Percentiles rank a stretch among this genome's conserved stretches.
Conservation (phyloP, 2,797 vertebrate genomes). For the Loris lydekkerianus region DNA sequence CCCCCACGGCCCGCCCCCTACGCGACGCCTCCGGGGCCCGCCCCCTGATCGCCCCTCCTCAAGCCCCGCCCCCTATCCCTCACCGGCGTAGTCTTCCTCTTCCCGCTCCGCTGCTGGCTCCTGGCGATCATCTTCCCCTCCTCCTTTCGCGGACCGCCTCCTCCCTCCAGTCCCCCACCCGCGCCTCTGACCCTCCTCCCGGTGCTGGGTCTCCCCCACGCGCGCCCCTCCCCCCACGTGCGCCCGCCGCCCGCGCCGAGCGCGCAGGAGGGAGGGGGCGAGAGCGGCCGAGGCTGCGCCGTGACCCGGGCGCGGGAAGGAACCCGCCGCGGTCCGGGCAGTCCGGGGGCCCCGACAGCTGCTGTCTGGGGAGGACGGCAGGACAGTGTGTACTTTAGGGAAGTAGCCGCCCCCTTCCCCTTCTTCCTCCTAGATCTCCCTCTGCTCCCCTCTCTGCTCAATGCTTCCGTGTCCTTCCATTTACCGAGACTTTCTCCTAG, state of each 20-base stretch:
- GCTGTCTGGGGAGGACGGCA: not conserved
- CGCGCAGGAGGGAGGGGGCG: not conserved
- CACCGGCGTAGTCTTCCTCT: not conserved
- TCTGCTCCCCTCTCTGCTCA: too few species aligned
- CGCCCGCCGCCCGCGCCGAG: not conserved
- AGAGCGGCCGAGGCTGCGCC: not conserved
- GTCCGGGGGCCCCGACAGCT: accelerated
- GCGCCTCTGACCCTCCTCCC: not conserved
- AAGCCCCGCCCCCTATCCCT: accelerated
- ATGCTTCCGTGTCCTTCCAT: not conserved
- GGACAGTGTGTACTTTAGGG: not conserved
- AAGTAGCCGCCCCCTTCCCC: not conserved
- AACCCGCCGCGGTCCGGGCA: too few species aligned
- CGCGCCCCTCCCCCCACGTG: not conserved
- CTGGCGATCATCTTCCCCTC: too few species aligned
- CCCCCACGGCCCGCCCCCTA: not conserved
- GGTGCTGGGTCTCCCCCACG: not conserved
- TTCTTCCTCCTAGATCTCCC: not conserved
- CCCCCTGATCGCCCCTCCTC: not conserved
- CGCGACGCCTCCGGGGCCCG: not conserved
- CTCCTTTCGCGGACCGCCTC: not conserved
- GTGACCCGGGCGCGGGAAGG: not conserved
- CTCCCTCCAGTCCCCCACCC: not conserved
- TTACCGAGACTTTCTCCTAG: not conserved
- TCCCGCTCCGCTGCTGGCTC: too few species aligned